Conservation (phyloP, 2,113 vertebrate species). For the Corvus hawaiiensis region DNA sequence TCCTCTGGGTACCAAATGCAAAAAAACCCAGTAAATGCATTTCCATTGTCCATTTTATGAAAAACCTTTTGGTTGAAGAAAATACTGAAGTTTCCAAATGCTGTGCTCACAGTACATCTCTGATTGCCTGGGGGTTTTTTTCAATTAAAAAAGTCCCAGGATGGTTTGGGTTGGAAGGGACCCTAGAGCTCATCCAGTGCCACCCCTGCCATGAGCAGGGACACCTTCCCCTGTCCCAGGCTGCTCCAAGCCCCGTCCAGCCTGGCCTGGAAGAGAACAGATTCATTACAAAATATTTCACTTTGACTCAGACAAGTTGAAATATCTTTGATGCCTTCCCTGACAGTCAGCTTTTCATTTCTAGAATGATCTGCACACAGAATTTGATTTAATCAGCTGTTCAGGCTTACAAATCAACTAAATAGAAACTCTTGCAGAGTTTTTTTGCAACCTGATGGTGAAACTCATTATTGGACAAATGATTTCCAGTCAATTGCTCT, state of each 20-base stretch:
- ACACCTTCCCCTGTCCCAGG: background rate
- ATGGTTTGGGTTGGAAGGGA: background rate
- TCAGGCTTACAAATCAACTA: background rate
- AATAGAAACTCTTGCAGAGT: background rate
- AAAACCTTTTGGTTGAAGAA: background rate
- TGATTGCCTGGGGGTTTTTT: background rate
- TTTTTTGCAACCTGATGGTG: background rate
- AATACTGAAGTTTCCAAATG: background rate
- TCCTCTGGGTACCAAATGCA: background rate
- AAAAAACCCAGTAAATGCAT: background rate
- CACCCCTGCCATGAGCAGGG: background rate
- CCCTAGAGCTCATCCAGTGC: background rate
- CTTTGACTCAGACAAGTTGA: background rate
- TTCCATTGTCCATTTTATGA: background rate
- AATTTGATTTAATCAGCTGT: background rate
- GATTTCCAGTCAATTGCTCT: background rate
- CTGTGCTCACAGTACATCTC: background rate
- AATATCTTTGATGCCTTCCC: background rate
- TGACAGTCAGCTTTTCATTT: background rate
- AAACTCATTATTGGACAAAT: background rate
- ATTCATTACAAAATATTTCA: background rate
- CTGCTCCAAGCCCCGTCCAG: background rate
- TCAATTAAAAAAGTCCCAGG: background rate
- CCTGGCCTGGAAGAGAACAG: background rate
- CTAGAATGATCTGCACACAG: background rate